A percentile compares a stretch with the other conserved stretches of the same genome.
phyloP scores from a whole-genome alignment of 2,113 vertebrate genomes.

The human (Homo sapiens) region GRCh38 chr5:122132501-122133000 shows the following conservation, averaged over 20 bases:
- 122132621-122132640: background rate
- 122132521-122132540: background rate
- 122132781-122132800: constrained; percentile 2
- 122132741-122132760: constrained; percentile 2
- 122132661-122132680: background rate
- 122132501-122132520: background rate
- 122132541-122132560: background rate
- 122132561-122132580: background rate
- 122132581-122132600: background rate
- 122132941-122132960: background rate
- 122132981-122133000: background rate
- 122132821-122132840: background rate
- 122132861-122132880: constrained; percentile 42
- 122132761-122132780: constrained; percentile 18
- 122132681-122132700: no score
- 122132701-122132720: background rate
- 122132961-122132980: background rate
- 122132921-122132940: constrained; percentile 11
- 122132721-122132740: background rate
- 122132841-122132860: background rate
- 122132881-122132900: background rate
- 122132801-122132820: background rate
- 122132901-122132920: background rate
- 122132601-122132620: background rate
- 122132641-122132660: background rate